Percentiles rank a stretch among this genome's conserved stretches.
phyloP scores from a whole-genome alignment of 2,113 vertebrate genomes.

The Leiothrix lutea region DNA sequence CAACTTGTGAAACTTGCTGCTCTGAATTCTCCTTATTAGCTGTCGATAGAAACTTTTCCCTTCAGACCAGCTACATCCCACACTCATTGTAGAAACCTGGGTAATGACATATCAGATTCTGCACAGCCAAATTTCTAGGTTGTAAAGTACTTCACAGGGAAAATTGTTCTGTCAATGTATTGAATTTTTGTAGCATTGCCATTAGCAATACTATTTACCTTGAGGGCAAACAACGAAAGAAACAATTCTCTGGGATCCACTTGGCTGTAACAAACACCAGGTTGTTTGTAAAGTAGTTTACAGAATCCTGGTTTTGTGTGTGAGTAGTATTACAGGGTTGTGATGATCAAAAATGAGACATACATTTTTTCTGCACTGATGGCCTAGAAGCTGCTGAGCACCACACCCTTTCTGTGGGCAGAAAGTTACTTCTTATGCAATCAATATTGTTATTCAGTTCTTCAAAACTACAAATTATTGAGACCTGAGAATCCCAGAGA shows the following conservation, averaged over 20 bases:
- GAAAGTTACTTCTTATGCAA: neutral
- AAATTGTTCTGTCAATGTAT: slow-evolving; percentile 44
- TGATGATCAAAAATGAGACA: neutral
- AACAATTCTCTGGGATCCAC: neutral
- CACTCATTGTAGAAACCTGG: neutral
- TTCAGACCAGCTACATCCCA: neutral
- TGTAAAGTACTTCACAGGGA: neutral
- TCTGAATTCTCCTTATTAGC: neutral
- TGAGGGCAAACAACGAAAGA: neutral
- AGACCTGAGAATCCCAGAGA: neutral
- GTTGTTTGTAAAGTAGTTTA: neutral
- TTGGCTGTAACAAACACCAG: neutral
- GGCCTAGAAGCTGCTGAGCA: neutral
- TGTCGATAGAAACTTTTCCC: neutral
- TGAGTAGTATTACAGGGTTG: neutral
- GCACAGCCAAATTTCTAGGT: neutral
- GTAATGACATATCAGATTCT: neutral
- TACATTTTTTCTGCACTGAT: neutral
- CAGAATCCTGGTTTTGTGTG: neutral
- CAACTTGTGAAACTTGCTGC: neutral
- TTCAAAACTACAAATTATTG: neutral
- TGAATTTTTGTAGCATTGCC: slow-evolving; percentile 6
- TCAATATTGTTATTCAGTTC: neutral
- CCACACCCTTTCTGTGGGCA: neutral
- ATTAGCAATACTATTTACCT: neutral